Percentiles rank a stretch among this genome's conserved stretches.
These are phyloP conservation scores for Phymastichus coffea DNA, from an alignment of 1,140 invertebrate genomes.

Conservation along the genomic window DNA sequence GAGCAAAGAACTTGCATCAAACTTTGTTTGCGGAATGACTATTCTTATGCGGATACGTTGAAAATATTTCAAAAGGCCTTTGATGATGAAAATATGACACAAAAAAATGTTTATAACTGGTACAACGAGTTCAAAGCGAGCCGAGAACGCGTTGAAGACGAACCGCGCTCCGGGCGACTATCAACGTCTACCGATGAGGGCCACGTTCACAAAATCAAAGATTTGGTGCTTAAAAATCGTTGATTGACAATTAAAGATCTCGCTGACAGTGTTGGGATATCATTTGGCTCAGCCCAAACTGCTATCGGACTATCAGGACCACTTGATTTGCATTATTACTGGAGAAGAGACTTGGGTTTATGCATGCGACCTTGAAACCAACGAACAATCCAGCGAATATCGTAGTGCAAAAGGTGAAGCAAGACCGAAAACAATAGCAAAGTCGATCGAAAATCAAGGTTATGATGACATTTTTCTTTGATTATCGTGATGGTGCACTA, in stretches of 20 bases:
- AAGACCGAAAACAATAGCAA: not conserved
- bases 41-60: not conserved
- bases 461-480: no score
- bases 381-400: not conserved
- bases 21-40: not conserved
- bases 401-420: no score
- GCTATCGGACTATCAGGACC: not conserved
- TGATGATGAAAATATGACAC: not conserved
- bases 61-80: not conserved
- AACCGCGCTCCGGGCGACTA: conserved; percentile 34
- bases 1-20: not conserved
- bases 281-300: not conserved
- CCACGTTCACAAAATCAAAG: conserved; percentile 35
- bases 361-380: not conserved
- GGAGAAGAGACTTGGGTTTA: not conserved
- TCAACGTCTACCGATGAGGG: conserved; percentile 36
- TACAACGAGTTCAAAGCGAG: not conserved
- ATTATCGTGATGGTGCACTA: no score
- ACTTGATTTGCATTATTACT: not conserved
- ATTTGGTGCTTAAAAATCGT: conserved; percentile 34
- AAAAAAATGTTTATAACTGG: not conserved
- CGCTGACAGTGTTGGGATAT: not conserved
- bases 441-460: no score
- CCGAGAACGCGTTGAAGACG: conserved; percentile 19
- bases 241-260: conserved; percentile 1